Percentiles rank a stretch among this genome's conserved stretches.
Conservation (phyloP, 1,140 invertebrate species). For the Ceratina japonica region DNA sequence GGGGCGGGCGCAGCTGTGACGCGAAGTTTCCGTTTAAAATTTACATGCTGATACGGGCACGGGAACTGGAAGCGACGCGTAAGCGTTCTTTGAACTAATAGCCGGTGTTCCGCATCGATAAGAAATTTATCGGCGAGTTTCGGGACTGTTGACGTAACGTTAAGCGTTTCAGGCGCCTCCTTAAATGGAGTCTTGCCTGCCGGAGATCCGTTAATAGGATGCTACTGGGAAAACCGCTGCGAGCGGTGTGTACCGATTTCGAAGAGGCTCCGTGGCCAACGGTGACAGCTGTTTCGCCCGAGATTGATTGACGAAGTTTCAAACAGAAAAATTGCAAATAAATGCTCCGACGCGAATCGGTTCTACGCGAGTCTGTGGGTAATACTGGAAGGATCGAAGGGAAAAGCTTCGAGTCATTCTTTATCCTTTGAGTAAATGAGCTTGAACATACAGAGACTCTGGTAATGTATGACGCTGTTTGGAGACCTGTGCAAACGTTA, state of each 20-base stretch:
- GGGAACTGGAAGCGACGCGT: slow-evolving; percentile 16
- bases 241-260: not conserved
- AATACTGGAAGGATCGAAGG: too few species aligned
- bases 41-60: slow-evolving; percentile 41
- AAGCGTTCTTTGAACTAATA: slow-evolving; percentile 43
- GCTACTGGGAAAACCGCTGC: not conserved
- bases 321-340: not conserved
- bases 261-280: not conserved
- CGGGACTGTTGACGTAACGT: slow-evolving; percentile 28
- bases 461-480: too few species aligned
- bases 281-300: not conserved
- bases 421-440: too few species aligned
- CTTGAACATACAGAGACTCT: too few species aligned
- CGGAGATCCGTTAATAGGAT: not conserved
- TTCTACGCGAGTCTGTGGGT: too few species aligned
- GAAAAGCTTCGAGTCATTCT: too few species aligned
- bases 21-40: slow-evolving; percentile 52
- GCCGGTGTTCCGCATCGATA: slow-evolving; percentile 23
- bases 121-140: slow-evolving; percentile 46
- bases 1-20: slow-evolving; percentile 54
- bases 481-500: too few species aligned
- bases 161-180: slow-evolving; percentile 1
- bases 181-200: not conserved
- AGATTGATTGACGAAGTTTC: slow-evolving; percentile 8
- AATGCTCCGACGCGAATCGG: not conserved